These are phyloP conservation scores for Eucidaris tribuloides DNA, from an alignment of 35 echinoderm and acorn worm species.

Conservation along the genomic window DNA sequence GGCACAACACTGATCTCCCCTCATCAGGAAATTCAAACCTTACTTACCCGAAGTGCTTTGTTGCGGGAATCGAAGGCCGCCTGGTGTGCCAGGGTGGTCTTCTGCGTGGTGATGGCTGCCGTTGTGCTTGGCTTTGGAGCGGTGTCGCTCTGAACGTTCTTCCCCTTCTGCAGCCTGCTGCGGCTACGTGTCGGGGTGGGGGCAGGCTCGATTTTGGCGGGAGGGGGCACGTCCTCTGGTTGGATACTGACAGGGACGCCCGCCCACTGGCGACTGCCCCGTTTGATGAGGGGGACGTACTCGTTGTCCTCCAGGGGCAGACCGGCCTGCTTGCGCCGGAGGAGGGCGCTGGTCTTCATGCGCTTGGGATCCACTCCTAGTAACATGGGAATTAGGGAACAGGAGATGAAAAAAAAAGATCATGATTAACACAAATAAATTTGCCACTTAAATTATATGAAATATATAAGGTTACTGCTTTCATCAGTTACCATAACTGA, in stretches of 20 bases:
- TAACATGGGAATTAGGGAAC: too few relatives aligned
- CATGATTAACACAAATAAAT: too few relatives aligned
- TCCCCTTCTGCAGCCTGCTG: not conserved
- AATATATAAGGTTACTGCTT: too few relatives aligned
- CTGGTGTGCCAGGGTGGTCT: constrained; percentile 79
- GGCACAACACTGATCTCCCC: too few relatives aligned
- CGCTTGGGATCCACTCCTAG: constrained; percentile 92
- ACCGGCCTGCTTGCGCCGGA: constrained; percentile 82
- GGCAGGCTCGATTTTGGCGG: not conserved
- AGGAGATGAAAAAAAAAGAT: too few relatives aligned
- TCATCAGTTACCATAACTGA: too few relatives aligned
- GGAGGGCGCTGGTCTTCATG: constrained; percentile 82
- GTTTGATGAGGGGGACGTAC: constrained; percentile 75
- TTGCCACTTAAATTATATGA: too few relatives aligned
- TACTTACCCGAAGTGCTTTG: constrained; percentile 65
- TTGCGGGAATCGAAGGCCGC: constrained; percentile 61
- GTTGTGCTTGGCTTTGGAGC: constrained; percentile 42
- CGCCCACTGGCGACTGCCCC: constrained; percentile 68
- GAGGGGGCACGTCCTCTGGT: not conserved
- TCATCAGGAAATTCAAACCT: too few relatives aligned
- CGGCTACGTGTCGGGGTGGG: not conserved
- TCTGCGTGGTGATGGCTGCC: constrained; percentile 51
- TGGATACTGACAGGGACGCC: constrained; percentile 56
- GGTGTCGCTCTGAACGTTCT: not conserved
- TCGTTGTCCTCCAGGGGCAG: constrained; percentile 79